Evolutionary conservation across 2,888 invertebrate species (phyloP).

Genomic region (Hoplodrina ambigua): DNA sequence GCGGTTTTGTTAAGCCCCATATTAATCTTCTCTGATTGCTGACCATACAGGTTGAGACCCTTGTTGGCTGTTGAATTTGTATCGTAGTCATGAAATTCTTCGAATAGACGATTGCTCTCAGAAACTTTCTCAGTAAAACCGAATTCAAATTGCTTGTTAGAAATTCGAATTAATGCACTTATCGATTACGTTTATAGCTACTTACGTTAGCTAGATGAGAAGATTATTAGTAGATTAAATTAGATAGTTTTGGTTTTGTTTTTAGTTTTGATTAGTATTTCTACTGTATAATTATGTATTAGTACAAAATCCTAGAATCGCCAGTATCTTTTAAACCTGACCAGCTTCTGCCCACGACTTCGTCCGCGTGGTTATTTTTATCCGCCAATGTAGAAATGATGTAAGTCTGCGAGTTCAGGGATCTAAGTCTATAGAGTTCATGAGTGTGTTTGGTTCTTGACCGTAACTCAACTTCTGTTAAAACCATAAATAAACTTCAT

Average conservation of each 20-base stretch:
- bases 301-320: too few relatives aligned
- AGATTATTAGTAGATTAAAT: background rate
- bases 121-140: background rate
- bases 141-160: background rate
- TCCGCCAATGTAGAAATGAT: too few relatives aligned
- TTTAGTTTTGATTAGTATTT: background rate
- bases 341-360: too few relatives aligned
- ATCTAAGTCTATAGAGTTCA: too few relatives aligned
- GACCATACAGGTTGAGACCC: slow-evolving; percentile 36
- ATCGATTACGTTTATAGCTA: background rate
- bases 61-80: slow-evolving; percentile 13
- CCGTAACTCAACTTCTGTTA: too few relatives aligned
- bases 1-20: slow-evolving; percentile 59
- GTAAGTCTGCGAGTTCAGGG: too few relatives aligned
- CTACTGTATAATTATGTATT: too few relatives aligned
- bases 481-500: background rate
- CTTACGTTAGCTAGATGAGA: background rate
- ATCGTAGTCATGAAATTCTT: background rate
- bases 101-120: background rate
- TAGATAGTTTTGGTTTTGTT: too few relatives aligned
- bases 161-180: background rate
- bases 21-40: slow-evolving; percentile 59
- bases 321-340: too few relatives aligned
- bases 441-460: too few relatives aligned
- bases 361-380: too few relatives aligned